Evolutionary conservation across 2,113 vertebrate species (phyloP).

Genomic region (Rutilus rutilus): DNA sequence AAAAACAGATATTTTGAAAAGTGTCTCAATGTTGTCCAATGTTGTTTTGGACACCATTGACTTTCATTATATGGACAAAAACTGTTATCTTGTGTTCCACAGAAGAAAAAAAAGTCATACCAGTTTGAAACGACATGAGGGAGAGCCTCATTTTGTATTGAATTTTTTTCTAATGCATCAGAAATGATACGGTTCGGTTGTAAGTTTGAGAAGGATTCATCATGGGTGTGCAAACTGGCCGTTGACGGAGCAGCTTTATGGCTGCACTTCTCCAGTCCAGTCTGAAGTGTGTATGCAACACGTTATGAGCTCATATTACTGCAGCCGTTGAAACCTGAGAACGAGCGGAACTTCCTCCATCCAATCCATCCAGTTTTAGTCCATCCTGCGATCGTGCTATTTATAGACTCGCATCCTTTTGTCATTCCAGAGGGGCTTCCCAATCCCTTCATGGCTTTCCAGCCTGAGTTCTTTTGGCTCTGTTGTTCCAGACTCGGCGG

Average conservation of each 20-base stretch:
- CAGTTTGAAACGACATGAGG: background rate
- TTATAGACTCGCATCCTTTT: constrained; percentile 64
- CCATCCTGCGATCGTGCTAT: constrained; percentile 56
- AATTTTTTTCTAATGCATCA: background rate
- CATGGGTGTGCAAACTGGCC: constrained; percentile 8
- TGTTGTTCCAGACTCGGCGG: background rate
- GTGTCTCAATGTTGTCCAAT: background rate
- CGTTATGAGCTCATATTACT: constrained; percentile 57
- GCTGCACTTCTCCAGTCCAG: constrained; percentile 50
- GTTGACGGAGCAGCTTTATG: constrained; percentile 48
- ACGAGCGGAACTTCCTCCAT: constrained; percentile 49
- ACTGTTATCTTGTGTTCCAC: background rate
- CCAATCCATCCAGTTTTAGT: constrained; percentile 47
- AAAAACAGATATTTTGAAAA: background rate
- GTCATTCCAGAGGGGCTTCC: constrained; percentile 50
- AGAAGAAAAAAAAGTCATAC: background rate
- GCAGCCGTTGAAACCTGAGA: constrained; percentile 57
- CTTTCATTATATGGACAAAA: background rate
- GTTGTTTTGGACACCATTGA: background rate
- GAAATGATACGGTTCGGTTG: background rate
- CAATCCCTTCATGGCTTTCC: constrained; percentile 53
- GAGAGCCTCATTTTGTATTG: too few species aligned
- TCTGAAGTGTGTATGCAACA: constrained; percentile 48
- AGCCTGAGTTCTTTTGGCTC: constrained; percentile 20
- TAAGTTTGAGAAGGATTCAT: background rate